Conservation (phyloP, 2,113 vertebrate genomes). For the Phodopus roborovskii region DNA sequence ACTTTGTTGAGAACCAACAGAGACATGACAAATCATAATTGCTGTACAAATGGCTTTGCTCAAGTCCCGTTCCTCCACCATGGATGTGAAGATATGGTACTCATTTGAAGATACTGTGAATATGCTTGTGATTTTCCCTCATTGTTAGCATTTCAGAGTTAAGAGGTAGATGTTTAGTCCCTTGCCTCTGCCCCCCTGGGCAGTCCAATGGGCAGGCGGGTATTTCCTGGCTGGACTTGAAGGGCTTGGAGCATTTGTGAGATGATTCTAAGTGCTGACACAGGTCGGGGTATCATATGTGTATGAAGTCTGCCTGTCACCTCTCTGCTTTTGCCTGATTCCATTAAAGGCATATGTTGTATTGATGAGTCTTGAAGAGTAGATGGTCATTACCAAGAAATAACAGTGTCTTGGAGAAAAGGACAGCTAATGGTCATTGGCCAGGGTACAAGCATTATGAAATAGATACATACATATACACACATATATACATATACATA, state of each 20-base stretch:
- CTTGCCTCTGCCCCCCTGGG: neutral
- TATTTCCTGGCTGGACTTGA: neutral
- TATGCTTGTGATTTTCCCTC: neutral
- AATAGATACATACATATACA: neutral
- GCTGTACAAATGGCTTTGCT: neutral
- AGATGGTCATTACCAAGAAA: neutral
- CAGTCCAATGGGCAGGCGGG: neutral
- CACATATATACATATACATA: too few relatives aligned
- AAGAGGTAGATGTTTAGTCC: neutral
- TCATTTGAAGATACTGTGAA: neutral
- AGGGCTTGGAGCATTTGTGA: neutral
- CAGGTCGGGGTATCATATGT: neutral
- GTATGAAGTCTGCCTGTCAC: neutral
- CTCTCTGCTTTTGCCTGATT: neutral
- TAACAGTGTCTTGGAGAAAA: slow-evolving; percentile 30
- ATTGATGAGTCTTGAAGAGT: neutral
- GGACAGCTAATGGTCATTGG: neutral
- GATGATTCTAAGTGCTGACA: neutral
- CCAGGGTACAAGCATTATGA: neutral
- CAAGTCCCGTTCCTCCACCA: neutral
- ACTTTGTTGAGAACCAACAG: neutral
- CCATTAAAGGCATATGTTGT: neutral
- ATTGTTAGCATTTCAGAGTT: neutral
- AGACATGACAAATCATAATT: neutral
- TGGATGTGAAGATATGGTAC: neutral